Evolutionary conservation across 2,888 invertebrate genomes (phyloP), one percentile per base, ranked within the genome.

Genomic region (Sphinx pinastri): DNA sequence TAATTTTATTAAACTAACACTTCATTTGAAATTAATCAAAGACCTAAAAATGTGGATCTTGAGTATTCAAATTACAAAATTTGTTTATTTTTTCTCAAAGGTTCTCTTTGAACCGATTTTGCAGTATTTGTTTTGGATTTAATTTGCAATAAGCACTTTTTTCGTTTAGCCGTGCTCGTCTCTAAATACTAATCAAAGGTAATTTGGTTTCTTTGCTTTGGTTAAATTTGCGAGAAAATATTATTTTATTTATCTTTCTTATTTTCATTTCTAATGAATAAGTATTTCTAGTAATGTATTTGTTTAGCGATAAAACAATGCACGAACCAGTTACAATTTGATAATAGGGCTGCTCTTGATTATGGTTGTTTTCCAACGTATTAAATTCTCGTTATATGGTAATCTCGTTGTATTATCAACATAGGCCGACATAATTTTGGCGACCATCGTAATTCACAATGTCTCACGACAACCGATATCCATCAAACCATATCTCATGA

Each of bases 81-180:
- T 47, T 63, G 49, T 63, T 49, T 19, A 12, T 16, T 63, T 49
- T 13, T 63, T 60, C 45, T n/a, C 16, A n/a, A 60, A 63, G 49
- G 19, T 47, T 63, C 13, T 13, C 63, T 63, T 63, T 49, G 49
- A 63, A 49, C 63, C 2, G 1, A 49, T 63, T 19, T 63, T 19
- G 19, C 5, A 47, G 19, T 25, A 63, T 63, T 63, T 63, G 68
- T 45, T 10, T 54, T 47, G 25, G 45, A 63, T 69, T 69, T 67
- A 59, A 70, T 70, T 54, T 57, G 31, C 31, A 58, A 52, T 70
- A 67, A 70, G n/a, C 13, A 51, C 6, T 57, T 63, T 63, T 63
- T 49, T 49, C 47, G 47, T 25, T 57, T 57, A 63, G 6, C 12
- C 63, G 19, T 63, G 16, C 19, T 49, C 49, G 49, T 49, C 63